phyloP scores from a whole-genome alignment of 2,888 invertebrate genomes.

The Rhogogaster chlorosoma region DNA sequence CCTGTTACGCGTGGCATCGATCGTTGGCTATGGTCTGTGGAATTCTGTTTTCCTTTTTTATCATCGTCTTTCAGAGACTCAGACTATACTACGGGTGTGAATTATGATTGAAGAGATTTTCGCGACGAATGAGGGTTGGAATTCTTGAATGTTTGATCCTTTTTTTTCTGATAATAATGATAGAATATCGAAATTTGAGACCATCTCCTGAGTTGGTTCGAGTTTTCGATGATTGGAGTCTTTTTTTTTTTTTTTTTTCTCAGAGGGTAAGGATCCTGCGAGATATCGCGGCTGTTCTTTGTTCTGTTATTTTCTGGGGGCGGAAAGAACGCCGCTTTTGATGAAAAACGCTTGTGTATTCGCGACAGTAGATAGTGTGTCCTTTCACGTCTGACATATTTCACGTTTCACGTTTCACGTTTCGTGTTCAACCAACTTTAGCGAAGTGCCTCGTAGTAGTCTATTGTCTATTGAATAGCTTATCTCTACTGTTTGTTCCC shows the following conservation, averaged over 20 bases:
- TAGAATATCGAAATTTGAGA: background rate
- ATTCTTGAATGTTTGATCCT: background rate
- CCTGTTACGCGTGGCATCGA: background rate
- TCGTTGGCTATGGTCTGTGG: background rate
- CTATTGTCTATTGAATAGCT: slow-evolving; percentile 49
- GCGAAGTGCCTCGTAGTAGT: slow-evolving; percentile 14
- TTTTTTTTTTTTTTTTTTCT: no score
- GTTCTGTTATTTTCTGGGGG: background rate
- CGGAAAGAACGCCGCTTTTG: background rate
- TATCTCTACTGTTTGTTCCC: slow-evolving; percentile 39
- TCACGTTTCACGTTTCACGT: slow-evolving; percentile 21
- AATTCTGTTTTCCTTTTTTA: background rate
- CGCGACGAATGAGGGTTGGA: background rate
- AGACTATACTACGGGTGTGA: background rate
- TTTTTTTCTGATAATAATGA: background rate
- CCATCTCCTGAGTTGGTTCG: background rate
- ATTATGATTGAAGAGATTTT: background rate
- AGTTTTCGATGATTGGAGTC: background rate
- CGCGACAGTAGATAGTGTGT: slow-evolving; percentile 7
- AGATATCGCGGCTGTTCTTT: background rate
- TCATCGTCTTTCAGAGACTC: background rate
- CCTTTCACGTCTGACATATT: slow-evolving; percentile 30
- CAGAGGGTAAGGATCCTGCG: background rate
- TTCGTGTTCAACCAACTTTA: slow-evolving; percentile 29
- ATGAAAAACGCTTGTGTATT: slow-evolving; percentile 12